Evolutionary conservation across 2,888 invertebrate genomes (phyloP), one percentile per base, ranked within the genome.

Genomic region (Metacarcinus magister): DNA sequence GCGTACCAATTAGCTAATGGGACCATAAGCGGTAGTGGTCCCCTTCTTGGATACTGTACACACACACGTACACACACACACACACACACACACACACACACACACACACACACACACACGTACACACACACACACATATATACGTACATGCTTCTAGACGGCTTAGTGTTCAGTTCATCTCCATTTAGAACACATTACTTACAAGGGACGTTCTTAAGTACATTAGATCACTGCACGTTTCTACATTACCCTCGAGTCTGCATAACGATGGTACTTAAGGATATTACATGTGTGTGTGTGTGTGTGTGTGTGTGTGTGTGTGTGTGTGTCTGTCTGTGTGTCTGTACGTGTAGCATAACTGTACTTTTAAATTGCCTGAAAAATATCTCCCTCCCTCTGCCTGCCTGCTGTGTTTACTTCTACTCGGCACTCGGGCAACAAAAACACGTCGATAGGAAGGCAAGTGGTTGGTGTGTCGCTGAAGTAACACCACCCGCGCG

Each of bases 141-240:
- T 23, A 67, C 67, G 23, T 16, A 23, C 67, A 67, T 23, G 23
- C 5, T 16, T 67, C 67, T 67, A 67, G 23, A 10, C 82, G 32
- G 82, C 32, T 82, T 28, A 82, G 82, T 82, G 82, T 82, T 32
- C 82, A 82, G 82, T 82, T 32, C 82, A 82, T 82, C 82, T 32
- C 82, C 82, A 82, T 82, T 82, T 82, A 32, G 32, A 82, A 32
- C 32, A 28, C 82, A 82, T 82, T 32, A 32, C 10, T 82, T 82
- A 82, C 82, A 32, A 82, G 82, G 82, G 82, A 28, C 5, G 82
- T 32, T 16, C 13, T 28, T 7, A 82, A 32, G 82, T 82, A 82
- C 82, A 82, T 82, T 82, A 82, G 82, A 82, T 82, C 32, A 82
- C 32, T 32, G 82, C 32, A 13, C 82, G 32, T 28, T 2, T 16